Percentiles rank a stretch among this genome's conserved stretches.
Conservation (phyloP, 2,113 vertebrate genomes). For the Cynopterus brachyotis region DNA sequence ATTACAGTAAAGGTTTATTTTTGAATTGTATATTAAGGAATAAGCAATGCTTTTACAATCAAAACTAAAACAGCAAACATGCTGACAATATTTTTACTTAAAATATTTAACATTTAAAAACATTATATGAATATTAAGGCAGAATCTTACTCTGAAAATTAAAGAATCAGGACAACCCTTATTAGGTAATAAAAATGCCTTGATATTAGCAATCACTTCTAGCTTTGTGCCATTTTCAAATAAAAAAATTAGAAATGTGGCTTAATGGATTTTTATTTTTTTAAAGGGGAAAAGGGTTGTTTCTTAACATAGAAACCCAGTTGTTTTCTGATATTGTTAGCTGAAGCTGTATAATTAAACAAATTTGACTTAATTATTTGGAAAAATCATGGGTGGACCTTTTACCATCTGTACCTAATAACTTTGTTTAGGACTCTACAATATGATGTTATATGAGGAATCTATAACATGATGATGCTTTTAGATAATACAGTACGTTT, state of each 20-base stretch:
- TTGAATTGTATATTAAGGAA: not conserved
- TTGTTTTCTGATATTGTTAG: not conserved
- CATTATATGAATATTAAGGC: not conserved
- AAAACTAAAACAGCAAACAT: slow-evolving; percentile 6
- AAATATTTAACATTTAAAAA: slow-evolving; percentile 18
- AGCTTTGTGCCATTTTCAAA: not conserved
- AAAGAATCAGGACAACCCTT: not conserved
- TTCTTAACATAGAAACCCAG: not conserved
- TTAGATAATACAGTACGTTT: not conserved
- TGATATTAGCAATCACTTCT: not conserved
- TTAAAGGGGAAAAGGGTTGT: not conserved
- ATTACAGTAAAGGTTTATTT: not conserved
- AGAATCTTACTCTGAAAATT: slow-evolving; percentile 5
- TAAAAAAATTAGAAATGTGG: slow-evolving; percentile 3
- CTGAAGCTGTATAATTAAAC: not conserved
- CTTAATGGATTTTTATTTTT: not conserved
- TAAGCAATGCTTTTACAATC: not conserved
- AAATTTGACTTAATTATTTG: not conserved
- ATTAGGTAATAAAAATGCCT: not conserved
- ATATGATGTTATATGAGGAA: not conserved
- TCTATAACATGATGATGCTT: not conserved
- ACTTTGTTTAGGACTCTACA: not conserved
- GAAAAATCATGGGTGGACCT: not conserved
- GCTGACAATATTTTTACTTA: not conserved
- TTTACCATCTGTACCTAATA: not conserved